A percentile compares a stretch with the other conserved stretches of the same genome.
Evolutionary conservation across 2,113 vertebrate genomes (phyloP).

Genomic region (Myrmecobius fasciatus): DNA sequence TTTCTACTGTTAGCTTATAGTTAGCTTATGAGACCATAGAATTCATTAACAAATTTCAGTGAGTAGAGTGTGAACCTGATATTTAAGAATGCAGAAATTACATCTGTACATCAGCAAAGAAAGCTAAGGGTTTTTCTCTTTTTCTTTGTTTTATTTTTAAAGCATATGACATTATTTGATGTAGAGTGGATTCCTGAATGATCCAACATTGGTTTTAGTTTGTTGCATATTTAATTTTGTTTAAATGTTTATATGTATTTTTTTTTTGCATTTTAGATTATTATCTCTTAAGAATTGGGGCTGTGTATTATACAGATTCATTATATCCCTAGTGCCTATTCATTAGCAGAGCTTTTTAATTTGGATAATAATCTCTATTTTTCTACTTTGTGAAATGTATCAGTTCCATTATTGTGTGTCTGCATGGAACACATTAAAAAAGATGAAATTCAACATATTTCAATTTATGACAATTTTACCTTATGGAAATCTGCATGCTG

Average conservation of each 20-base stretch:
- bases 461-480: slow-evolving; percentile 2
- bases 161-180: background rate
- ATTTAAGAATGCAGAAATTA: slow-evolving; percentile 37
- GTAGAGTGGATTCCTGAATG: background rate
- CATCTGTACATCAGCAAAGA: slow-evolving; percentile 17
- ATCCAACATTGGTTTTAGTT: background rate
- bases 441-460: slow-evolving; percentile 8
- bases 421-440: background rate
- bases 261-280: background rate
- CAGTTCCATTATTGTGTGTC: background rate
- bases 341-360: background rate
- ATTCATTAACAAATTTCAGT: background rate
- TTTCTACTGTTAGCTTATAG: background rate
- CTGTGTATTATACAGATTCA: background rate
- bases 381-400: slow-evolving; percentile 5
- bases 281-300: slow-evolving; percentile 20
- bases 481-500: slow-evolving; percentile 7
- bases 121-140: background rate
- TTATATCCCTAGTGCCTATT: background rate
- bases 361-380: slow-evolving; percentile 12
- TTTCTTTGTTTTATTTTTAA: background rate
- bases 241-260: background rate
- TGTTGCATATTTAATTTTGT: slow-evolving; percentile 30
- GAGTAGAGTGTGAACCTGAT: background rate
- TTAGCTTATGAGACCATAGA: background rate